Evolutionary conservation across 64 coral and sea anemone genomes (phyloP), one percentile per base, ranked within the genome.

Genomic region (Catalaphyllia jardinei): DNA sequence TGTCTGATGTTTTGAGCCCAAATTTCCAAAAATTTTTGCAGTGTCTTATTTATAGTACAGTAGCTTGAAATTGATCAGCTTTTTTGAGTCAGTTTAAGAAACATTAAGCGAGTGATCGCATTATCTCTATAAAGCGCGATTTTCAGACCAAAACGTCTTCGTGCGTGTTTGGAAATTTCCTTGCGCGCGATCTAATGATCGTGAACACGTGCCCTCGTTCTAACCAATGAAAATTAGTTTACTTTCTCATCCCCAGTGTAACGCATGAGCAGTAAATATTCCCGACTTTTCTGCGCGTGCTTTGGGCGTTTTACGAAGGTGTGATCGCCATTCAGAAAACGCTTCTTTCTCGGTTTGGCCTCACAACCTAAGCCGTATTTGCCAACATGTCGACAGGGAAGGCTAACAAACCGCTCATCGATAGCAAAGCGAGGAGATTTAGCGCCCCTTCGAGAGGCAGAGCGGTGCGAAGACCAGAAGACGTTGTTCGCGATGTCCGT

Each of bases 231-330:
- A 18, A 85, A 1, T 1, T 13, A 71, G 16, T 71, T 71, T 71
- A 49, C n/a, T 51, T 50, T 71, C 35, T 71, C 4, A 4, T 25
- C 52, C 71, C 81, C 62, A 85, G 81, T 51, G 81, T 71, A 71
- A 85, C 81, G 81, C 81, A 85, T 85, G 81, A 71, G 81, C 63
- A 71, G 35, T 85, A 35, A 51, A 50, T 13, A 64, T 71, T 85
- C 62, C 62, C 24, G 81, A 85, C 30, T 51, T 71, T 85, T 71
- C 63, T 85, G 81, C 81, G 81, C 81, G 81, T 85, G 81, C 67
- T 88, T 93, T 93, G 95, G 95, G 95, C 95, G 95, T 96, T 96
- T 88, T 88, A 96, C 30, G 95, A 96, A 96, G 95, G 95, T 96
- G 95, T 96, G 95, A 96, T 96, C 95, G 95, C 87, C 67, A 60